A percentile compares a stretch with the other conserved stretches of the same genome.
phyloP scores from a whole-genome alignment of 2,888 invertebrate genomes.

The Eugnorisma glareosa region DNA sequence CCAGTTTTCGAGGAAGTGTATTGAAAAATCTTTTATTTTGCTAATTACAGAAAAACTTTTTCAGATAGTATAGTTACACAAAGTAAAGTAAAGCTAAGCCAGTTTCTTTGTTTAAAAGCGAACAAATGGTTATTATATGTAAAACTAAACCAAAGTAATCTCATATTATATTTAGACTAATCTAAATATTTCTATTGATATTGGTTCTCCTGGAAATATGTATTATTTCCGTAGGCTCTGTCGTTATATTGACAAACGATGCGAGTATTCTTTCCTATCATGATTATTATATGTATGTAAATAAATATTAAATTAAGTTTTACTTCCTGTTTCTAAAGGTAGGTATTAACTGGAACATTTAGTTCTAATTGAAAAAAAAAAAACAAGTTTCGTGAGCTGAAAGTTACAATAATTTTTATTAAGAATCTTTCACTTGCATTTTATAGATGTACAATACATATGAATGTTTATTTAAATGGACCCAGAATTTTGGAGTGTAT shows the following conservation, averaged over 20 bases:
- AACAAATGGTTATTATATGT: neutral
- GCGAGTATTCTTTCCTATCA: slow-evolving; percentile 8
- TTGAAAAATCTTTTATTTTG: neutral
- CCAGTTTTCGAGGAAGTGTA: too few species aligned
- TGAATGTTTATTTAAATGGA: neutral
- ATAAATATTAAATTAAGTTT: neutral
- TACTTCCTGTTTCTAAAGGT: neutral
- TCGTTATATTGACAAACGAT: slow-evolving; percentile 43
- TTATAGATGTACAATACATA: too few species aligned
- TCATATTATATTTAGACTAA: neutral
- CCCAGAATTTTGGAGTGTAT: neutral
- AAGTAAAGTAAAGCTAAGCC: neutral
- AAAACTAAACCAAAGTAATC: neutral
- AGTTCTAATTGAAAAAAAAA: neutral
- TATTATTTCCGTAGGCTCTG: slow-evolving; percentile 2
- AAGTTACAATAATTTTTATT: neutral
- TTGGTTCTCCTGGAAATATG: too few species aligned
- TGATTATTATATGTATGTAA: neutral
- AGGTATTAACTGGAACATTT: neutral
- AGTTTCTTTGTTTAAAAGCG: neutral
- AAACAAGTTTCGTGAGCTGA: neutral
- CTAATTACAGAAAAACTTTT: neutral
- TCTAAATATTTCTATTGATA: slow-evolving; percentile 13
- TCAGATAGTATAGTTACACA: neutral
- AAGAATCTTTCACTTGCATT: too few species aligned